Base-by-base conservation (phyloP, 2,113 vertebrate species). In the Lepisosteus osseus region DNA sequence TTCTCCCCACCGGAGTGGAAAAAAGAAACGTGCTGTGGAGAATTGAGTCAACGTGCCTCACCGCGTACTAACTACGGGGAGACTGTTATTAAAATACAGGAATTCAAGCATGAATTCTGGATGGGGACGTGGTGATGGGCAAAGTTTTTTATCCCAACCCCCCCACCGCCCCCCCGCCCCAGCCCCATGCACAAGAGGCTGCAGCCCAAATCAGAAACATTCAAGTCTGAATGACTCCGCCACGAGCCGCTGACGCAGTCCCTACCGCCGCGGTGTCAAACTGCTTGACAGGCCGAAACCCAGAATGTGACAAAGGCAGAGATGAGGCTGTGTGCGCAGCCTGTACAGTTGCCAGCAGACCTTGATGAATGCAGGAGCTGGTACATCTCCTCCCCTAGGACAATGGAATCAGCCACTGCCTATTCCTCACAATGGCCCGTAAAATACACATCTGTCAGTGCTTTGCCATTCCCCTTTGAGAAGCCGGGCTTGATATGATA, bases 291-390 rank as follows among this genome's bases (percentile, higher is more conserved):
- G 78, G 77, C 83, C 81, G 77, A 86, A 85, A 85, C 69, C 74
- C 74, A 77, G 79, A 76, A 74, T 76, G 75, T 83, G 82, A 92
- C 85, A 88, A 82, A 85, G 79, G 80, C 80, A 88, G 82, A 86
- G 85, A 76, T 71, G 85, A 83, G 72, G 78, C 68, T 77, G 75
- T 55, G 67, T 0, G 29, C 29, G 0, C 65, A 85, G 79, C 62
- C 71, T 76, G 29, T 66, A 71, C 0, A 56, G 70, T 17, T 82
- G 76, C 79, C 75, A 79, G 79, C 82, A 78, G 77, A 76, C 56
- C 69, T 74, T 86, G 84, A 89, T 85, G 86, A 87, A 91, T 84
- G 57, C 74, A 86, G 83, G 78, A 68, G 77, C 69, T 77, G 84
- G 75, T 11, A 84, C 74, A 84, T 74, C 76, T 87, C 82, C 77